Evolutionary conservation across 30 jellyfish, hydroid and myxozoan genomes (phyloP).

Genomic region (Pelagia noctiluca): DNA sequence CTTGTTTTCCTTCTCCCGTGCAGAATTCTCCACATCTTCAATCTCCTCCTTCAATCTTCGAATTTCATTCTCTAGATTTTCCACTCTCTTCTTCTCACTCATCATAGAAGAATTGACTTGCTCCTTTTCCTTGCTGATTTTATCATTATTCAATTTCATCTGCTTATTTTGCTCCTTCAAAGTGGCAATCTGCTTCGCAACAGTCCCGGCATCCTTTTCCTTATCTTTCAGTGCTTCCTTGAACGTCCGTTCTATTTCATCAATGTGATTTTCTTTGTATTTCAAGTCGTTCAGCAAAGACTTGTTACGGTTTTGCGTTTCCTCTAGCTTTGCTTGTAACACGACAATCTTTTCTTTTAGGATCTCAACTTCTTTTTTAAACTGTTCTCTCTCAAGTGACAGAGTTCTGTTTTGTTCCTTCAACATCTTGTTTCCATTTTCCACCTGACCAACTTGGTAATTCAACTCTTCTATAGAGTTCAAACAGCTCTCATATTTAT

Average conservation of each 20-base stretch:
- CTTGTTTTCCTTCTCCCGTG: conserved; percentile 38
- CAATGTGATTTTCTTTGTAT: conserved; percentile 34
- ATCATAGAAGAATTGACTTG: background rate
- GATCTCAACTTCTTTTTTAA: conserved; percentile 43
- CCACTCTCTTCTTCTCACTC: conserved; percentile 40
- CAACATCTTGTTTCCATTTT: conserved; percentile 24
- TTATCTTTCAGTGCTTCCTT: conserved; percentile 26
- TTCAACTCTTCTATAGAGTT: conserved; percentile 8
- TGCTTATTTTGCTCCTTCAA: conserved; percentile 51
- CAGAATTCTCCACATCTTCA: conserved; percentile 13
- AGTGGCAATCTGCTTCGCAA: conserved; percentile 21
- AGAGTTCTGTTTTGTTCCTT: conserved; percentile 7
- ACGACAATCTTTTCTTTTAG: conserved; percentile 48
- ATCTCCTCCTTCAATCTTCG: conserved; percentile 50
- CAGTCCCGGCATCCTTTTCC: background rate
- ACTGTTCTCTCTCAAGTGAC: conserved; percentile 38
- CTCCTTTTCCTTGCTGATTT: conserved; percentile 33
- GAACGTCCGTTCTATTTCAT: conserved; percentile 22
- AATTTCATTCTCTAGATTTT: conserved; percentile 37
- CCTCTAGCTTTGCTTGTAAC: conserved; percentile 53
- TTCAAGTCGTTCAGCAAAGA: conserved; percentile 36
- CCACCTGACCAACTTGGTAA: conserved; percentile 9
- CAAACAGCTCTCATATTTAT: conserved; percentile 11
- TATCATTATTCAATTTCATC: conserved; percentile 32
- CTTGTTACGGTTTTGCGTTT: conserved; percentile 30